phyloP scores from a whole-genome alignment of 2,888 invertebrate species.

The Callyntrura guangdongensis region DNA sequence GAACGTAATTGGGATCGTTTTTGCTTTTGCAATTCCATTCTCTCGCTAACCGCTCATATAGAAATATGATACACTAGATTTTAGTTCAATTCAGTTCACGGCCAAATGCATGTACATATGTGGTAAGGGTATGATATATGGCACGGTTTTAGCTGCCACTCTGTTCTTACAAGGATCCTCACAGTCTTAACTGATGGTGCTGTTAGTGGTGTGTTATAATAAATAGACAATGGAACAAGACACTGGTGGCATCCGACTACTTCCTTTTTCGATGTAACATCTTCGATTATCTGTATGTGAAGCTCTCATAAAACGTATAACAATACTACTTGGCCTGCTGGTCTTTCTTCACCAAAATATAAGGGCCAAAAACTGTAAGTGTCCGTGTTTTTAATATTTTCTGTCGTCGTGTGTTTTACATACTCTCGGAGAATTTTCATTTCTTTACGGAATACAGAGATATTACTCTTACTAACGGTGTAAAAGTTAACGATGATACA shows the following conservation, averaged over 20 bases:
- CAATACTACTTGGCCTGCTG: conserved; percentile 39
- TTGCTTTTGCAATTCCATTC: not conserved
- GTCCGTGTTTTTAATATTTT: conserved; percentile 29
- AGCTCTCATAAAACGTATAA: conserved; percentile 17
- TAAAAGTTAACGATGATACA: conserved; percentile 29
- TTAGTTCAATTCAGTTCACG: conserved; percentile 51
- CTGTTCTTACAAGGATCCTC: not conserved
- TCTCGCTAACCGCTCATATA: not conserved
- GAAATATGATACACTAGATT: conserved; percentile 41
- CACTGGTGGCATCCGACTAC: conserved; percentile 39
- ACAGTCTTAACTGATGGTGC: not conserved
- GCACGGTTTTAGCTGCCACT: not conserved
- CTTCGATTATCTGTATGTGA: not conserved
- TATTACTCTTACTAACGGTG: conserved; percentile 33
- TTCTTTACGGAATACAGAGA: too few relatives aligned
- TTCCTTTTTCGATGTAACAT: conserved; percentile 63
- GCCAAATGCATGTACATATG: not conserved
- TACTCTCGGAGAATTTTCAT: not conserved
- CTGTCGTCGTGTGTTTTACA: conserved; percentile 16
- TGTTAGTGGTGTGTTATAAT: conserved; percentile 28
- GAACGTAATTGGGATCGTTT: conserved; percentile 71
- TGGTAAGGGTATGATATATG: too few relatives aligned
- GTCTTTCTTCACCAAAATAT: conserved; percentile 27
- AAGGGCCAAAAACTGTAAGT: not conserved
- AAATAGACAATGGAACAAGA: conserved; percentile 71